A percentile compares a stretch with the other conserved stretches of the same genome.
phyloP scores from a whole-genome alignment of 2,888 invertebrate species.

The Subacronicta megacephala region DNA sequence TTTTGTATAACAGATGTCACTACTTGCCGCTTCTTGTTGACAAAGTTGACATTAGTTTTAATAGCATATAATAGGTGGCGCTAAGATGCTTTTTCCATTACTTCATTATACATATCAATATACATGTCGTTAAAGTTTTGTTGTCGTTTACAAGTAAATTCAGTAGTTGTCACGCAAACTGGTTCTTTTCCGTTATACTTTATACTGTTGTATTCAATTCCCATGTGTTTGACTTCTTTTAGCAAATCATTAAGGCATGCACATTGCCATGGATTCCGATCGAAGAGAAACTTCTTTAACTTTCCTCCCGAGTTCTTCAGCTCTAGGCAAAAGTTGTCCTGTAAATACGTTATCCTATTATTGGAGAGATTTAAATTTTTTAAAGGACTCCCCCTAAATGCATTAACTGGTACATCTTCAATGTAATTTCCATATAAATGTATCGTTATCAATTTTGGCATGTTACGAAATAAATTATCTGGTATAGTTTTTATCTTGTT shows the following conservation, averaged over 20 bases:
- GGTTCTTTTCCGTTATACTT: conserved; percentile 71
- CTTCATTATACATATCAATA: conserved; percentile 65
- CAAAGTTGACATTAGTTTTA: conserved; percentile 1
- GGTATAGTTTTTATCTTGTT: conserved; percentile 73
- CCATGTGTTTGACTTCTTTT: conserved; percentile 71
- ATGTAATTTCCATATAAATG: conserved; percentile 76
- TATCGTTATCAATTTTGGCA: conserved; percentile 67
- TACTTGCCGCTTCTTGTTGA: background rate
- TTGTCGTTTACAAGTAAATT: conserved; percentile 73
- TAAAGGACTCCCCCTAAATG: conserved; percentile 71
- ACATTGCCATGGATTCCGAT: conserved; percentile 85
- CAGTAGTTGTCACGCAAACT: conserved; percentile 74
- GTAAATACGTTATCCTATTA: conserved; percentile 77
- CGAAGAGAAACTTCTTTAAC: conserved; percentile 75
- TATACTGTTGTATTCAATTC: conserved; percentile 69
- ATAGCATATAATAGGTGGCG: conserved; percentile 32
- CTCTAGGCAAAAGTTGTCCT: conserved; percentile 78
- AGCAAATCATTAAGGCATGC: conserved; percentile 74
- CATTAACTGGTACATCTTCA: conserved; percentile 69
- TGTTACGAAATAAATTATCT: conserved; percentile 69
- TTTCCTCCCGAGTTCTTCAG: conserved; percentile 72
- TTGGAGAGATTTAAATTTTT: conserved; percentile 75
- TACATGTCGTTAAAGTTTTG: conserved; percentile 66
- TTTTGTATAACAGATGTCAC: conserved; percentile 24
- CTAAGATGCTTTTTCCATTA: conserved; percentile 25